Evolutionary conservation across 2,888 invertebrate genomes (phyloP).

Genomic region (Ophion ventricosus): DNA sequence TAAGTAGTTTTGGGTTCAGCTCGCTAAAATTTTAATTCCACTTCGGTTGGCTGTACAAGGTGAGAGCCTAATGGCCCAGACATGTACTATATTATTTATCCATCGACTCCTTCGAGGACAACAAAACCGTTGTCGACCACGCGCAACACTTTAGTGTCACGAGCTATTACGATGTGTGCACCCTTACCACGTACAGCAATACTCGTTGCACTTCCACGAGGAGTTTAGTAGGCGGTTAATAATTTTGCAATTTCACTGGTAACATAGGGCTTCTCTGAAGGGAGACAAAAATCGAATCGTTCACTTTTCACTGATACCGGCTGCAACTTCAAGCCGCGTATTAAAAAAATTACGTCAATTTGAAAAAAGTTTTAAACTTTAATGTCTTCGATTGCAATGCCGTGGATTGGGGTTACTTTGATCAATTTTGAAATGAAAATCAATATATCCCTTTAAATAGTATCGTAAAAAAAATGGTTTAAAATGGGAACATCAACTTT

Average conservation of each 20-base stretch:
- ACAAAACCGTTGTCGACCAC: conserved; percentile 1
- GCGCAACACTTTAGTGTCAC: not conserved
- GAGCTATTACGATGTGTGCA: not conserved
- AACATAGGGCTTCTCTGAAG: not conserved
- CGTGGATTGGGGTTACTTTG: too few relatives aligned
- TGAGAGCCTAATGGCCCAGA: conserved; percentile 8
- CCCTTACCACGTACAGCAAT: not conserved
- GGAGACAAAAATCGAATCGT: too few relatives aligned
- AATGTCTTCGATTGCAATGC: too few relatives aligned
- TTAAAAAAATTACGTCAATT: too few relatives aligned
- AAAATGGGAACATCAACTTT: too few relatives aligned
- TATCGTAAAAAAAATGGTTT: too few relatives aligned
- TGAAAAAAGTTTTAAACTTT: too few relatives aligned
- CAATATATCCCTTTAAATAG: too few relatives aligned
- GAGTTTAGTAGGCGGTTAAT: not conserved
- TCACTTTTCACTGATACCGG: too few relatives aligned
- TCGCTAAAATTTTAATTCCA: conserved; percentile 1
- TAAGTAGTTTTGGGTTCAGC: not conserved
- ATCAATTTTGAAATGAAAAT: too few relatives aligned
- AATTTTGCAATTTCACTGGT: not conserved
- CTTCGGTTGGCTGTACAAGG: not conserved
- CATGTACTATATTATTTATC: conserved; percentile 4
- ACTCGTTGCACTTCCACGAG: not conserved
- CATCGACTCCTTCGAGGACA: not conserved
- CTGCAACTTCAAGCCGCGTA: too few relatives aligned